Conservation (phyloP, 2,888 invertebrate genomes). For the Euclidia mi region DNA sequence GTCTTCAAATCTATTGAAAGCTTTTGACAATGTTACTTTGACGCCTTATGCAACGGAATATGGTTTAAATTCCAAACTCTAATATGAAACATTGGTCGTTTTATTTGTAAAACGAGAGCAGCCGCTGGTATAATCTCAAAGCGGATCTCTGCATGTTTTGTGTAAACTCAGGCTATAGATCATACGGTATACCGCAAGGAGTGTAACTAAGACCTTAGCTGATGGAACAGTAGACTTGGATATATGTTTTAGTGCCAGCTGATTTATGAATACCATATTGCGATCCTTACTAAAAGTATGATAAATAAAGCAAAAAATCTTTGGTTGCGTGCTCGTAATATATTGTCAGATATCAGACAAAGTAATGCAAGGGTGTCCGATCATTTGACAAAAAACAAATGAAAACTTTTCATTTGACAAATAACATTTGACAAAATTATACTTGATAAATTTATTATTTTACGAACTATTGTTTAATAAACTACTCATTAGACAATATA, state of each 20-base stretch:
- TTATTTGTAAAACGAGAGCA: slow-evolving; percentile 36
- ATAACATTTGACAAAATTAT: too few relatives aligned
- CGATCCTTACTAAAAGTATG: slow-evolving; percentile 2
- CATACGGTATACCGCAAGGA: slow-evolving; percentile 73
- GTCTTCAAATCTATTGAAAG: slow-evolving; percentile 45
- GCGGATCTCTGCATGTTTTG: slow-evolving; percentile 64
- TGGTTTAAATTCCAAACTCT: slow-evolving; percentile 54
- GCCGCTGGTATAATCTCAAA: slow-evolving; percentile 67
- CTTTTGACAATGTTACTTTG: slow-evolving; percentile 21
- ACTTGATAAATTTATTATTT: too few relatives aligned
- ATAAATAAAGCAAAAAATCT: slow-evolving; percentile 7
- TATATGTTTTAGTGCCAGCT: slow-evolving; percentile 51
- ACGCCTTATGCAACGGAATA: slow-evolving; percentile 44
- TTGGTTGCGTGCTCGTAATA: not conserved
- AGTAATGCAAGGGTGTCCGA: too few relatives aligned
- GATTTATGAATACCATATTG: slow-evolving; percentile 27
- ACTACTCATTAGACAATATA: too few relatives aligned
- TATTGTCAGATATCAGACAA: not conserved
- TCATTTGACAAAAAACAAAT: too few relatives aligned
- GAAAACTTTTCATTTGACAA: too few relatives aligned
- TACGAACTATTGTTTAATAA: too few relatives aligned
- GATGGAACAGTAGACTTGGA: slow-evolving; percentile 49
- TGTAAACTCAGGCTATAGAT: slow-evolving; percentile 56
- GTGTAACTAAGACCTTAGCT: slow-evolving; percentile 59
- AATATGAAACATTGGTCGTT: slow-evolving; percentile 40